Evolutionary conservation across 1,140 invertebrate species (phyloP).

Genomic region (Drosophila pruinosa): DNA sequence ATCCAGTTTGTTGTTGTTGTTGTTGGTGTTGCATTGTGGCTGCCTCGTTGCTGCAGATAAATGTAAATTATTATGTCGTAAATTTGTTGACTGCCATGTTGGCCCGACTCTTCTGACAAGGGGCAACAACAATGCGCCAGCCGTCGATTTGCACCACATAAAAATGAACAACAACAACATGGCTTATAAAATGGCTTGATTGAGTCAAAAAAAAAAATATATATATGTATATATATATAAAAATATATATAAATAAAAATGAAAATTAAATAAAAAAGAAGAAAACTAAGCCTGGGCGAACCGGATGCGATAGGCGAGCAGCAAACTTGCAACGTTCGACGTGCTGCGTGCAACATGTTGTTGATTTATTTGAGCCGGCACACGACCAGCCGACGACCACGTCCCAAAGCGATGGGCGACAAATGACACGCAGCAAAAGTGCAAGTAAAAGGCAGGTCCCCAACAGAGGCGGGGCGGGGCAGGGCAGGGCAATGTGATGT

Average conservation of each 20-base stretch:
- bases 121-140: constrained; percentile 54
- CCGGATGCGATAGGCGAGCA: constrained; percentile 68
- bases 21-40: constrained; percentile 48
- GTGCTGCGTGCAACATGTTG: constrained; percentile 43
- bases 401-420: constrained; percentile 43
- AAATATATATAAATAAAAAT: background rate
- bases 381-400: constrained; percentile 69
- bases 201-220: constrained; percentile 49
- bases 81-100: constrained; percentile 83
- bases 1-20: constrained; percentile 54
- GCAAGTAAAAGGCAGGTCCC: constrained; percentile 49
- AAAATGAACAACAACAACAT: constrained; percentile 53
- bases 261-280: constrained; percentile 18
- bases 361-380: constrained; percentile 73
- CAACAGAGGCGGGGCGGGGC: background rate
- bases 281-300: constrained; percentile 58
- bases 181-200: constrained; percentile 77
- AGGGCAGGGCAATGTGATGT: background rate
- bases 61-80: constrained; percentile 83
- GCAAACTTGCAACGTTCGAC: constrained; percentile 8
- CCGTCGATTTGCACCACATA: constrained; percentile 40
- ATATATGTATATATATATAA: constrained; percentile 5
- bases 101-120: constrained; percentile 54
- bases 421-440: constrained; percentile 59
- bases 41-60: constrained; percentile 80